Evolutionary conservation across 2,113 vertebrate genomes (phyloP).

Genomic region (Gnathonemus longibarbis): DNA sequence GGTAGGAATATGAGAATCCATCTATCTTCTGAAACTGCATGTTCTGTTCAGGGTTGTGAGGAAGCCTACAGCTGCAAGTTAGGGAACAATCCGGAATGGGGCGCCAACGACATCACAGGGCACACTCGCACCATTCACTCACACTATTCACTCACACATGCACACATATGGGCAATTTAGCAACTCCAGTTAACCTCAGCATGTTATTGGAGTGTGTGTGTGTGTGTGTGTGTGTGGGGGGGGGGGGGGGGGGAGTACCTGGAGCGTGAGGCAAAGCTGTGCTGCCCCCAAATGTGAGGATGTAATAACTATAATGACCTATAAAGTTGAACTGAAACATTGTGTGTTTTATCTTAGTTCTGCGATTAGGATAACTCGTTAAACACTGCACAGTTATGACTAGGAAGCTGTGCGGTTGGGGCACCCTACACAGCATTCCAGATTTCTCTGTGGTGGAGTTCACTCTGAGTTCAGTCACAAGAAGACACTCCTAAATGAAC

Average conservation of each 20-base stretch:
- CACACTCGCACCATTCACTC: no score
- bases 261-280: background rate
- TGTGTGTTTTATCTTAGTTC: slow-evolving; percentile 17
- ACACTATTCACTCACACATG: no score
- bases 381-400: slow-evolving; percentile 25
- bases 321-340: slow-evolving; percentile 18
- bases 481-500: slow-evolving; percentile 37
- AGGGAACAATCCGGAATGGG: no score
- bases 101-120: no score
- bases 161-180: no score
- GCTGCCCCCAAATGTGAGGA: background rate
- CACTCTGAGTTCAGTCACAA: slow-evolving; percentile 28
- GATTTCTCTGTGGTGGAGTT: slow-evolving; percentile 29
- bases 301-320: slow-evolving; percentile 16
- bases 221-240: no score
- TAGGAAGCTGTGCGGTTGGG: slow-evolving; percentile 26
- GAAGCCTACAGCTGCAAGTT: no score
- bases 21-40: background rate
- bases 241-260: no score
- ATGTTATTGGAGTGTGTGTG: no score
- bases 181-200: no score
- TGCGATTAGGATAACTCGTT: slow-evolving; percentile 31
- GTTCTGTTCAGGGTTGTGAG: background rate
- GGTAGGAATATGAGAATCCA: background rate
- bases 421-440: slow-evolving; percentile 28